Conservation (phyloP, 2,113 vertebrate genomes). For the Perca fluviatilis region DNA sequence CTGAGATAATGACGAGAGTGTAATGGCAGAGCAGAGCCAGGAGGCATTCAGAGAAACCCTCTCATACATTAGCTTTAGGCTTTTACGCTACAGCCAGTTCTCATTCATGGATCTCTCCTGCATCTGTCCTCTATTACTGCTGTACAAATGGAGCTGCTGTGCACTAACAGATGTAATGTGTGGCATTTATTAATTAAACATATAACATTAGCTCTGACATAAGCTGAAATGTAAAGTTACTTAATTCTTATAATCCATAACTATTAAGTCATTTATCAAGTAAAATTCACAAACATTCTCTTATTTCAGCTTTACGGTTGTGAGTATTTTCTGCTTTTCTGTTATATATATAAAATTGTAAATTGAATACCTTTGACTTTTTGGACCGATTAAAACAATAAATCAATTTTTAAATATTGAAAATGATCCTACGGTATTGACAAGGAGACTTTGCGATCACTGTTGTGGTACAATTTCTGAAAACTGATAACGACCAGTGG, state of each 20-base stretch:
- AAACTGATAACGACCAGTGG: background rate
- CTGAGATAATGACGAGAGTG: conserved; percentile 54
- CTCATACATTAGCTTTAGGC: conserved; percentile 10
- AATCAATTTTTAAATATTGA: too few relatives aligned
- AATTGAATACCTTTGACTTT: background rate
- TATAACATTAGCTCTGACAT: background rate
- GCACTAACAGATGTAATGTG: background rate
- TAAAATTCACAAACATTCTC: background rate
- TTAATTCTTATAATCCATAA: background rate
- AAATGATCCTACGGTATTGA: too few relatives aligned
- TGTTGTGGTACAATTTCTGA: background rate
- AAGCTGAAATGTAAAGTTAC: background rate
- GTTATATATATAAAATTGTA: background rate
- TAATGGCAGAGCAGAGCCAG: conserved; percentile 42
- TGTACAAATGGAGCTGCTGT: background rate
- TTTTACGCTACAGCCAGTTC: conserved; percentile 9
- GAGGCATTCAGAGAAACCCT: conserved; percentile 51
- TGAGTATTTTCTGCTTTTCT: background rate
- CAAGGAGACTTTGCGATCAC: background rate
- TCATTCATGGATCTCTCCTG: conserved; percentile 56
- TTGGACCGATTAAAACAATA: background rate
- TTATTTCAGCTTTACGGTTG: background rate
- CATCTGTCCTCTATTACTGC: background rate
- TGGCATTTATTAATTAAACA: background rate
- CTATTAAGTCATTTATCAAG: background rate